These are phyloP conservation scores for Zootermopsis nevadensis DNA, from an alignment of 2,888 invertebrate genomes.

Conservation along the genomic window DNA sequence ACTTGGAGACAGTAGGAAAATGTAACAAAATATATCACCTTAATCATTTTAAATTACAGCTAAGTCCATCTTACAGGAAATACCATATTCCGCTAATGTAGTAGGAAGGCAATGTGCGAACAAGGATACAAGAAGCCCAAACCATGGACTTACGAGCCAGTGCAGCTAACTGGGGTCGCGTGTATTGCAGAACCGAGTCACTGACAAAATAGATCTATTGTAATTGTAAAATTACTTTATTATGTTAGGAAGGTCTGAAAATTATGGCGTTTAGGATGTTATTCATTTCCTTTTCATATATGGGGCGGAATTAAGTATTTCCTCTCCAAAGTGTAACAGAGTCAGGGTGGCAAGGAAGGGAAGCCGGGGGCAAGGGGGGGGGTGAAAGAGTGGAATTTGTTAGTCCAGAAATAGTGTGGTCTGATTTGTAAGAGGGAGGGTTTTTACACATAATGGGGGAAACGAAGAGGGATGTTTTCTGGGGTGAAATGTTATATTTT, in stretches of 20 bases:
- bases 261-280: constrained; percentile 25
- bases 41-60: too few species aligned
- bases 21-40: too few species aligned
- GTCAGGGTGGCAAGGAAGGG: constrained; percentile 3
- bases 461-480: constrained; percentile 9
- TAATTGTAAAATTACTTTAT: constrained; percentile 35
- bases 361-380: too few species aligned
- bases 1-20: neutral
- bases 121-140: neutral
- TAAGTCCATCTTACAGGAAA: constrained; percentile 17
- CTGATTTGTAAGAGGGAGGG: constrained; percentile 21
- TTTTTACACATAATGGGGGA: constrained; percentile 12
- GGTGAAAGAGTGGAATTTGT: constrained; percentile 15
- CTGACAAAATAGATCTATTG: constrained; percentile 11
- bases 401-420: neutral
- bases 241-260: neutral
- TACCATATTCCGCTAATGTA: neutral
- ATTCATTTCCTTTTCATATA: constrained; percentile 8
- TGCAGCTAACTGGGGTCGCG: neutral
- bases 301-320: constrained; percentile 4
- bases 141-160: neutral
- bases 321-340: constrained; percentile 19
- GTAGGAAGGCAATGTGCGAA: too few species aligned
- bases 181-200: neutral
- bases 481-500: constrained; percentile 41